Evolutionary conservation across 2,888 invertebrate species (phyloP), one percentile per base, ranked within the genome.

Genomic region (Metopia argyrocephala): DNA sequence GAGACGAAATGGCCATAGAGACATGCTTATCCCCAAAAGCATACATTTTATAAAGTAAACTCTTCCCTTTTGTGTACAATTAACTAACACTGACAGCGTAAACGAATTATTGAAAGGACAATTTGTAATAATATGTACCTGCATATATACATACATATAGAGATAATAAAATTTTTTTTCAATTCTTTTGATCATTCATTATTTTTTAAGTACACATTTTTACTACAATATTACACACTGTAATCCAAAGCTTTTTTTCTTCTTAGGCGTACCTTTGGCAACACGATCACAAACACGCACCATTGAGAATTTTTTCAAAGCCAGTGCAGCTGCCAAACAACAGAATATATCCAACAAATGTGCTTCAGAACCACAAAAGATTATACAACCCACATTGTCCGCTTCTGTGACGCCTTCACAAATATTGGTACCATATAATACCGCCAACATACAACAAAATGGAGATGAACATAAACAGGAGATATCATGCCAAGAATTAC

Each of bases 221-320:
- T 12, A 3, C 9, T 12, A 12, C 38, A 38, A 38, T 12, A 38
- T 12, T 38, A 38, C 15, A 3, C 38, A 38, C 0, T 38, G 9
- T 38, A 62, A 23, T 23, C 46, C 2, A 45, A 46, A n/a, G 3
- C 12, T 20, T n/a, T 54, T 21, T 66, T 66, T 9, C 27, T 45
- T 46, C 64, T 23, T 62, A 88, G 88, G 87, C 76, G 87, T 89
- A 70, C 89, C 85, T 28, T 80, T 87, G 59, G 89, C 89, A 28
- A 89, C 89, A 48, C 88, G 89, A 68, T 89, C 89, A 15, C 90
- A 88, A 85, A 89, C 87, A 75, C 86, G 87, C 79, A 88, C 89
- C 54, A 89, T 89, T 68, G 89, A 89, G 76, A 86, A 87, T 75
- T 90, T 87, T 76, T 90, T 90, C 68, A 88, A 87, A 85, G 86